Percentiles rank a stretch among this genome's conserved stretches.
These are phyloP conservation scores for Enteromius radiatus DNA, from an alignment of 2,797 vertebrate species.

Conservation along the genomic window DNA sequence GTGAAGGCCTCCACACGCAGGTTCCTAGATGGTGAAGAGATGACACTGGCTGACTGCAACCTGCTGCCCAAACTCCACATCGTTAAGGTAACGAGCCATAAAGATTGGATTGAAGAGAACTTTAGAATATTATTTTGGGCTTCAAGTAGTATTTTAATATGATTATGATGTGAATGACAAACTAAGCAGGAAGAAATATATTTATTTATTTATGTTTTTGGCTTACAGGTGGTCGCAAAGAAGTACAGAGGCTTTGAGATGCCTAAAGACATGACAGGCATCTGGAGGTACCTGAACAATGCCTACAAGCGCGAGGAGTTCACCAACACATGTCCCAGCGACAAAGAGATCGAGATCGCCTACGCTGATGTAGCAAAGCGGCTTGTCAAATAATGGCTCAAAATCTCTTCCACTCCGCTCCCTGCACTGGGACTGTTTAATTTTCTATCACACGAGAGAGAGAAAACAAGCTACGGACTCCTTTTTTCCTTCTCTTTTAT, in stretches of 20 bases:
- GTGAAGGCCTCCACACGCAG: slow-evolving; percentile 84
- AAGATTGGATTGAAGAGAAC: not conserved
- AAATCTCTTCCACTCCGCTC: slow-evolving; percentile 25
- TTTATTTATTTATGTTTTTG: not conserved
- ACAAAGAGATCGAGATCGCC: slow-evolving; percentile 97
- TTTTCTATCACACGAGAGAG: slow-evolving; percentile 69
- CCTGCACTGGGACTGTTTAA: slow-evolving; percentile 68
- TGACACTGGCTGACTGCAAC: slow-evolving; percentile 98
- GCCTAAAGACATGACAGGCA: slow-evolving; percentile 89
- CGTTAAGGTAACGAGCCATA: slow-evolving; percentile 83
- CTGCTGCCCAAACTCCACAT: slow-evolving; percentile 97
- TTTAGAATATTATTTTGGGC: not conserved
- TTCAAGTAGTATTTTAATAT: not conserved
- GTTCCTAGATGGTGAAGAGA: slow-evolving; percentile 95
- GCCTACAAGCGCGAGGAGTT: slow-evolving; percentile 95
- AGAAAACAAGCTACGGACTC: slow-evolving; percentile 69
- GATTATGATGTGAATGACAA: not conserved
- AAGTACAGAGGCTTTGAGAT: slow-evolving; percentile 97
- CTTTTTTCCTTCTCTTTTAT: slow-evolving; percentile 70
- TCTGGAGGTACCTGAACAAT: slow-evolving; percentile 95
- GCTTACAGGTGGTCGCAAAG: slow-evolving; percentile 91
- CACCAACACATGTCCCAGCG: slow-evolving; percentile 97
- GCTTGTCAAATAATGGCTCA: slow-evolving; percentile 88
- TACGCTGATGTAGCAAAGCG: slow-evolving; percentile 96
- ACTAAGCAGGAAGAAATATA: not conserved